Conservation (phyloP, 2,113 vertebrate species). For the Cairina moschata region DNA sequence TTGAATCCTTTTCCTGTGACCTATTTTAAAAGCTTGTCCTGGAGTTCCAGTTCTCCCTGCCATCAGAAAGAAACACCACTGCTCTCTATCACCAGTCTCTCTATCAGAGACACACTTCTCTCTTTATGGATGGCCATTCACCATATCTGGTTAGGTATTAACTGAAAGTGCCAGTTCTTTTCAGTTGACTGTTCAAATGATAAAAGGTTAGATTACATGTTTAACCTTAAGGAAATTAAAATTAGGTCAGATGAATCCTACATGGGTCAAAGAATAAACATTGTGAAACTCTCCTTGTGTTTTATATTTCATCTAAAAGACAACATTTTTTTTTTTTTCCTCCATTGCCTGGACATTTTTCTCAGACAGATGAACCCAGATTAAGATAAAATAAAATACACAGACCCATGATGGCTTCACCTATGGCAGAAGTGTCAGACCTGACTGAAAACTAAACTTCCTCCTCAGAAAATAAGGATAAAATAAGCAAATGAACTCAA, state of each 20-base stretch:
- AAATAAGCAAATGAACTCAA: conserved; percentile 63
- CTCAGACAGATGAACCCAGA: not conserved
- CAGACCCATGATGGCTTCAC: not conserved
- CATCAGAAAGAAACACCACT: not conserved
- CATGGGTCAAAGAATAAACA: not conserved
- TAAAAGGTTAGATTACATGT: not conserved
- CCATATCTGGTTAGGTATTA: not conserved
- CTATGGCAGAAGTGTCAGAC: not conserved
- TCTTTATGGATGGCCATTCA: not conserved
- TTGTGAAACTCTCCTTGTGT: not conserved
- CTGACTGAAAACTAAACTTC: conserved; percentile 11
- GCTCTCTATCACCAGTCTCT: not conserved
- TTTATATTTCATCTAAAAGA: not conserved
- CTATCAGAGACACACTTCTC: not conserved
- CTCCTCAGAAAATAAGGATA: conserved; percentile 2
- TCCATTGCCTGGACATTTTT: not conserved
- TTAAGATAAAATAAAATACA: not conserved
- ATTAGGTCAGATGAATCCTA: not conserved
- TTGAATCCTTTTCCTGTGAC: not conserved
- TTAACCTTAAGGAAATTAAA: not conserved
- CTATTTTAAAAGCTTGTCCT: not conserved
- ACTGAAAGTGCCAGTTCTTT: not conserved
- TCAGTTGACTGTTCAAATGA: not conserved
- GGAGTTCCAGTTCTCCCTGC: not conserved
- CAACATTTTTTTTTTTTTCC: not conserved